These are phyloP conservation scores for Machimus rusticus DNA, from an alignment of 2,888 invertebrate species.

Conservation along the genomic window DNA sequence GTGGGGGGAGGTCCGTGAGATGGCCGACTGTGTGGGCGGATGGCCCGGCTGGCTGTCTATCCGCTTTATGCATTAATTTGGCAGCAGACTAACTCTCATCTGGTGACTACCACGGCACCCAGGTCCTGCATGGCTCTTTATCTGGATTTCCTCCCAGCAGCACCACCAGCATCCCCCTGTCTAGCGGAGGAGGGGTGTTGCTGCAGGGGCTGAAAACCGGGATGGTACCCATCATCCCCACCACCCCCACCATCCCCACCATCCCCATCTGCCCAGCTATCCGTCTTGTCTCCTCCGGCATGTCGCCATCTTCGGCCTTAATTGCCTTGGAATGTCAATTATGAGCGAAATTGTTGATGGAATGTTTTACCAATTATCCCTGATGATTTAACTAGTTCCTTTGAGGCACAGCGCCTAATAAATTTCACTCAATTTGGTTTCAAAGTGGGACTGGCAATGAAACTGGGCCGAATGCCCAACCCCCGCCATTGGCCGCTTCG, in stretches of 20 bases:
- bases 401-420: neutral
- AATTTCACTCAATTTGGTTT: constrained; percentile 8
- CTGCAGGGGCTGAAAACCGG: neutral
- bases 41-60: neutral
- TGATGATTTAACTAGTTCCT: constrained; percentile 37
- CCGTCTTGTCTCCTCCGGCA: neutral
- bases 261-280: no score
- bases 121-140: neutral
- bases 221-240: neutral
- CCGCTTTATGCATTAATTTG: constrained; percentile 8
- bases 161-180: neutral
- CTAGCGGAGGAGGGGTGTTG: neutral
- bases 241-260: neutral
- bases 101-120: neutral
- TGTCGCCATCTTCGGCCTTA: neutral
- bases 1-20: neutral
- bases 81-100: neutral
- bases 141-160: neutral
- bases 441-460: neutral
- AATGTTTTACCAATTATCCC: constrained; percentile 35
- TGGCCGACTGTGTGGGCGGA: neutral
- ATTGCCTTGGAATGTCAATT: constrained; percentile 19
- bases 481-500: neutral
- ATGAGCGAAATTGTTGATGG: constrained; percentile 34
- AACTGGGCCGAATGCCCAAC: neutral